These are phyloP conservation scores for Conomelus anceps DNA, from an alignment of 2,888 invertebrate genomes.

Conservation along the genomic window DNA sequence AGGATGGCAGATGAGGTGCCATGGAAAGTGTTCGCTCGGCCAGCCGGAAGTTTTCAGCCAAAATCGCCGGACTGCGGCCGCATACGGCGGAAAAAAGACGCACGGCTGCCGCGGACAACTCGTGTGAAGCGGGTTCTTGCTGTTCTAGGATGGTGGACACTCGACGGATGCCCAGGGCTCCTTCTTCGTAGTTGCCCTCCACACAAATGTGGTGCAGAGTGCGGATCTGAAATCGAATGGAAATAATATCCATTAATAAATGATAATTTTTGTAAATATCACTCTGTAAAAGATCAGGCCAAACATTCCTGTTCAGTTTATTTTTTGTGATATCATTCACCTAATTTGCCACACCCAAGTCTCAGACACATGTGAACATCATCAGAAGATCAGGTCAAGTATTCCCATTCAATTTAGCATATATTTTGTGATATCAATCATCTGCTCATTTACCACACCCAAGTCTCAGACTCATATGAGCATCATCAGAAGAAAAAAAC, in stretches of 20 bases:
- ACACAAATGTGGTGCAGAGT: slow-evolving; percentile 66
- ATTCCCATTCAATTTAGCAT: no score
- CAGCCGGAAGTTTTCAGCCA: slow-evolving; percentile 67
- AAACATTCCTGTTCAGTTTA: no score
- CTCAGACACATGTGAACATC: no score
- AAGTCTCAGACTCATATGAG: no score
- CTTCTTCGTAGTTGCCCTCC: slow-evolving; percentile 69
- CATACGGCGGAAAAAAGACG: slow-evolving; percentile 24
- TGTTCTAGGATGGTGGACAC: slow-evolving; percentile 60
- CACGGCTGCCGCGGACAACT: background rate
- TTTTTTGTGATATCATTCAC: no score
- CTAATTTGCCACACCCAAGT: no score
- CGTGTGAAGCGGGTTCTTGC: slow-evolving; percentile 65
- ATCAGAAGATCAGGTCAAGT: no score
- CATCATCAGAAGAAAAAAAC: no score
- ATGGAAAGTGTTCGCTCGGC: slow-evolving; percentile 48
- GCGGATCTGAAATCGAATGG: slow-evolving; percentile 50
- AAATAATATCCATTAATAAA: background rate
- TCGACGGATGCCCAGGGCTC: slow-evolving; percentile 59
- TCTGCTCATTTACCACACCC: no score
- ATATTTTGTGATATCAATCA: no score
- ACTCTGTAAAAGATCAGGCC: no score
- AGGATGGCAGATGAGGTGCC: slow-evolving; percentile 13
- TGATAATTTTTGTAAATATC: no score
- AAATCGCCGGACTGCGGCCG: slow-evolving; percentile 44